These are phyloP conservation scores for Telmatochromis brachygnathus DNA, from an alignment of 2,113 vertebrate species.

Conservation along the genomic window DNA sequence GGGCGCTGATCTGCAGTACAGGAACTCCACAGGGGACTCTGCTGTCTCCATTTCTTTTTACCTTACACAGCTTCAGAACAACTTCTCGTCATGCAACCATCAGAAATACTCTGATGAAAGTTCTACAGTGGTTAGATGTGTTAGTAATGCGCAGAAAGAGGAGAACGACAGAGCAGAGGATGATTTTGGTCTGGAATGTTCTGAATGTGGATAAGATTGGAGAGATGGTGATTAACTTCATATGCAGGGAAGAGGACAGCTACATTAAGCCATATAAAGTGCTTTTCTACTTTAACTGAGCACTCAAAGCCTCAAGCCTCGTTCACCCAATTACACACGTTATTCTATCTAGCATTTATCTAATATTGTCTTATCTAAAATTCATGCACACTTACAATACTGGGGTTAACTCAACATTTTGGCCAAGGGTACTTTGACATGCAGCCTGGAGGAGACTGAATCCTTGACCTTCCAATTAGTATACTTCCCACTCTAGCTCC, in stretches of 20 bases:
- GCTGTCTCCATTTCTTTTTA: neutral
- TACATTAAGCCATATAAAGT: neutral
- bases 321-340: fast-evolving
- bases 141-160: fast-evolving
- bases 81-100: fast-evolving
- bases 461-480: neutral
- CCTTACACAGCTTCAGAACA: neutral
- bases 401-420: neutral
- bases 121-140: neutral
- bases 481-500: neutral
- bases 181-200: neutral
- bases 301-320: neutral
- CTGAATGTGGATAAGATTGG: neutral
- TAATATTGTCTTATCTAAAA: neutral
- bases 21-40: neutral
- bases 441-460: neutral
- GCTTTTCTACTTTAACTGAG: neutral
- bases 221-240: neutral
- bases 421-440: fast-evolving
- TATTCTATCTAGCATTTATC: neutral
- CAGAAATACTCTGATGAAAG: neutral
- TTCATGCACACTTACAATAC: neutral
- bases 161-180: neutral
- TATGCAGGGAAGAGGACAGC: neutral
- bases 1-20: neutral